Base-by-base conservation (phyloP, 2,888 invertebrate genomes). In the Drosophila differens region DNA sequence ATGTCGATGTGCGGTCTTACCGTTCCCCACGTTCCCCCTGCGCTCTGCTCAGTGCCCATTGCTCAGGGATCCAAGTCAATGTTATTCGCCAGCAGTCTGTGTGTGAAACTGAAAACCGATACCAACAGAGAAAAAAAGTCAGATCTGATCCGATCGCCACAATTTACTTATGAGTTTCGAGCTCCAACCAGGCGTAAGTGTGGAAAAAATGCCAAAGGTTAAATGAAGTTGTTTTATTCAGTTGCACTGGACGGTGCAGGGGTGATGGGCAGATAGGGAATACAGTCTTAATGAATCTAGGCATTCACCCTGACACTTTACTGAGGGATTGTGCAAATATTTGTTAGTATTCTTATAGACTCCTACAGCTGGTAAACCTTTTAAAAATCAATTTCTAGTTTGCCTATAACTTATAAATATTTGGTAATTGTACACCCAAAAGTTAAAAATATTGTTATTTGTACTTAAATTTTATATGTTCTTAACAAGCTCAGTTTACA, bases 61-160 rank as follows among this genome's bases (percentile, higher is more conserved):
- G 55, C 28, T 63, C 79, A 68, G 60, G 79, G 65, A 70, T 70
- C 82, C 89, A 79, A 47, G 74, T 85, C 89, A 83, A 74, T 77
- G 81, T 61, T 81, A 69, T 44, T 61, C 78, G 61, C 52, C 41
- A 69, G 66, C 52, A 53, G 51, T 51, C 47, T 47, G 47, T 55
- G 57, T 73, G 59, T 79, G 89, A 78, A 84, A 89, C 47, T 63
- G n/a, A 76, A 82, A 77, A 90, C 77, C 77, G 49, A 74, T 61
- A 52, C 59, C 68, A 39, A 39, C n/a, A n/a, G 1, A 10, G 16
- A 37, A 44, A 25, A 47, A n/a, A 16, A 16, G 57, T 51, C 58
- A 47, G 47, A 76, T 51, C 51, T 35, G 55, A 57, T 62, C 7
- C 33, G 60, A 47, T 55, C 61, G 32, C 35, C 55, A 61, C 47